Evolutionary conservation across 2,888 invertebrate genomes (phyloP).

Genomic region (Lochmaea capreae): DNA sequence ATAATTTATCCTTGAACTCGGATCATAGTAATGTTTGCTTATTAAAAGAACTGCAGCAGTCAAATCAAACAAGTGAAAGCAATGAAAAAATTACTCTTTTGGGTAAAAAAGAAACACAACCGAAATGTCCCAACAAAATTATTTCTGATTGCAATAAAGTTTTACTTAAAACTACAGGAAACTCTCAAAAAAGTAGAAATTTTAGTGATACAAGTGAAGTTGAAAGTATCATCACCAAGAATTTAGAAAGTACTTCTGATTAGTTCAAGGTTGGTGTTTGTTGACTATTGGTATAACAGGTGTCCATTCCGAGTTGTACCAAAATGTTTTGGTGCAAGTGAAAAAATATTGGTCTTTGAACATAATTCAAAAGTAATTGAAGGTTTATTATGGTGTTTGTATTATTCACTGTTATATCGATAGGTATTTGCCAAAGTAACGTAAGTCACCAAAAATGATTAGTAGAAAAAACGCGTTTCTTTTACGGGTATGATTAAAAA

Average conservation of each 20-base stretch:
- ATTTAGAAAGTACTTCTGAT: constrained; percentile 6
- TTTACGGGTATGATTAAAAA: too few relatives aligned
- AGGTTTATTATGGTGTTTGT: too few relatives aligned
- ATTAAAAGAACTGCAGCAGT: constrained; percentile 37
- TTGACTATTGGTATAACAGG: background rate
- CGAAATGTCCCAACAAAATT: constrained; percentile 34
- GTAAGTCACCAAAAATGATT: too few relatives aligned
- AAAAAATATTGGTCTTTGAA: background rate
- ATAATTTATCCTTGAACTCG: constrained; percentile 47
- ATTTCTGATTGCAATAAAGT: constrained; percentile 18
- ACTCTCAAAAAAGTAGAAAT: constrained; percentile 19
- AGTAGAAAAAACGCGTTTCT: too few relatives aligned
- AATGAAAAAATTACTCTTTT: constrained; percentile 27
- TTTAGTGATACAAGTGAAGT: background rate
- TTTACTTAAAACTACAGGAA: background rate
- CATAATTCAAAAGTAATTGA: too few relatives aligned
- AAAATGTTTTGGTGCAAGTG: background rate
- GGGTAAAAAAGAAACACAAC: constrained; percentile 33
- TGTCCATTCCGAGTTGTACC: background rate
- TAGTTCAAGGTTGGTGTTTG: background rate
- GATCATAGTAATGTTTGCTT: constrained; percentile 40
- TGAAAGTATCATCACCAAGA: constrained; percentile 7
- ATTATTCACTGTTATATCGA: background rate
- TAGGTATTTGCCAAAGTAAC: too few relatives aligned
- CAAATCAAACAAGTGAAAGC: constrained; percentile 22